These are phyloP conservation scores for Chesias legatella DNA, from an alignment of 2,888 invertebrate genomes.

Conservation along the genomic window DNA sequence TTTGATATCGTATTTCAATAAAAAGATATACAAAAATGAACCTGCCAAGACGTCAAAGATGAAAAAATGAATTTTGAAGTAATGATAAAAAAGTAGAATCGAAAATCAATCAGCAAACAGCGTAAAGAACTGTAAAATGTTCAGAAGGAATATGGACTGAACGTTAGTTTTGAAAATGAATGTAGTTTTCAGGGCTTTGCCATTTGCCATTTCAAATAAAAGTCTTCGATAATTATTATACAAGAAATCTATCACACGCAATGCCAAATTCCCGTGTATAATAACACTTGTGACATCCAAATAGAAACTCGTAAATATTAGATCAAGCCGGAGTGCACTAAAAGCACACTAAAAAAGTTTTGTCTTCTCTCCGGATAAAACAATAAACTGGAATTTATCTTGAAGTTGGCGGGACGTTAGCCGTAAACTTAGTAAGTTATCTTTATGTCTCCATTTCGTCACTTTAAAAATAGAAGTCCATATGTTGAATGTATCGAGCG, in stretches of 20 bases:
- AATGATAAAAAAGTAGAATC: too few relatives aligned
- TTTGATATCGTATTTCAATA: too few relatives aligned
- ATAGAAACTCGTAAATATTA: constrained; percentile 55
- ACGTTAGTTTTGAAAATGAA: too few relatives aligned
- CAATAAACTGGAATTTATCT: constrained; percentile 63
- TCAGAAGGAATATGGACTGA: too few relatives aligned
- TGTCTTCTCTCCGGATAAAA: constrained; percentile 57
- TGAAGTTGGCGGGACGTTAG: constrained; percentile 36
- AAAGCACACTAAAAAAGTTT: constrained; percentile 69
- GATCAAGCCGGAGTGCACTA: constrained; percentile 53
- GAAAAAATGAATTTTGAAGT: too few relatives aligned
- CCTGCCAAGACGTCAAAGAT: too few relatives aligned
- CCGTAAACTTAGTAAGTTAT: constrained; percentile 57
- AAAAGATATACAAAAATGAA: too few relatives aligned
- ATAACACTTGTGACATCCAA: constrained; percentile 35
- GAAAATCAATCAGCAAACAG: too few relatives aligned
- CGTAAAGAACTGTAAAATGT: too few relatives aligned
- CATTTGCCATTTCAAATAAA: too few relatives aligned
- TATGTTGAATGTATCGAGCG: constrained; percentile 43
- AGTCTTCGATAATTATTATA: too few relatives aligned
- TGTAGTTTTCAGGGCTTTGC: too few relatives aligned
- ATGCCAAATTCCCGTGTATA: constrained; percentile 1
- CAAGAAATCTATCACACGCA: not conserved
- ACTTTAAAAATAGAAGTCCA: constrained; percentile 66
- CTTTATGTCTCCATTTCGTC: constrained; percentile 68